Evolutionary conservation across 2,113 vertebrate species (phyloP), one percentile per base, ranked within the genome.

Genomic region (Catharus minimus): DNA sequence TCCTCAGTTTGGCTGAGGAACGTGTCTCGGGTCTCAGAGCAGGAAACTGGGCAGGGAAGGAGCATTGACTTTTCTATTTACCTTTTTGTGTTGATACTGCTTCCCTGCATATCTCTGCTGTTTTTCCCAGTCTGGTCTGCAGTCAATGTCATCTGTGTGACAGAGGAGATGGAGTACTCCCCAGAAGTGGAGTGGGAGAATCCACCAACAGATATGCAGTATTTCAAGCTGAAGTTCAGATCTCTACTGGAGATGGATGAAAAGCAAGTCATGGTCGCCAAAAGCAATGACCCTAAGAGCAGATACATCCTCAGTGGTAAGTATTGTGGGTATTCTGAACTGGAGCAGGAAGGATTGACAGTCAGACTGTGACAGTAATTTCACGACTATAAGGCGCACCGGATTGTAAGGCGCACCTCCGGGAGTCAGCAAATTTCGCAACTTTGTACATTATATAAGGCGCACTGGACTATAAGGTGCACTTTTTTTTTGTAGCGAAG

Each of bases 131-230:
- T 94, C 67, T 91, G 96, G 10, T 96, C 98, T 53, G 62, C 80
- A 32, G 94, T 98, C 32, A 95, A 85, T 91, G 96, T 96, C 41
- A 94, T 99, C 28, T 97, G 96, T 95, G 98, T 99, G 90, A 96
- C 97, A 2, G 98, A 98, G 27, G 98, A 99, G 96, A 98, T 97
- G 7, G 98, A 99, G 39, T 95, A 96, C 74, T 98, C 98, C 3
- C 97, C 99, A 36, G 96, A 98, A 33, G 98, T 99, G 92, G 98
- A 98, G 82, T 99, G 98, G 98, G 96, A 98, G 95, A 99, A 98
- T 82, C 98, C 98, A 3, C 67, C 80, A 8, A 81, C 93, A 1
- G 96, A 97, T 14, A 97, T 99, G 68, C 98, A 99, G 94, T 97
- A 97, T 91, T 99, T 98, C 93, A 98, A 97, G 82, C 94, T 99